phyloP scores from a whole-genome alignment of 2,888 invertebrate species.

The Rhyacophila evoluta region DNA sequence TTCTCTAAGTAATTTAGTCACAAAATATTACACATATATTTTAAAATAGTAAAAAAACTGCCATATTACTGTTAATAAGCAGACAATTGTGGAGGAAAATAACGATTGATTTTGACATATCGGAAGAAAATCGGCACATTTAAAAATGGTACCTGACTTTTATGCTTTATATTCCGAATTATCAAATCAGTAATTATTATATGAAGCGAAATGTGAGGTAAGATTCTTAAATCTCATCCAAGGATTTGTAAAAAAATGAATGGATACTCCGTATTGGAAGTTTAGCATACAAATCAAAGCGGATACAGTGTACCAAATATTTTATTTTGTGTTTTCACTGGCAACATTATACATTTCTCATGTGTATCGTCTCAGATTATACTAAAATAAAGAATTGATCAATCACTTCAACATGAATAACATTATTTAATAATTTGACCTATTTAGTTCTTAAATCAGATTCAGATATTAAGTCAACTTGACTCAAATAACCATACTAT shows the following conservation, averaged over 20 bases:
- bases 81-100: conserved; percentile 45
- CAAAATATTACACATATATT: conserved; percentile 47
- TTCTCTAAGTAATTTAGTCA: conserved; percentile 30
- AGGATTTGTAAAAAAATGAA: conserved; percentile 38
- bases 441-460: too few species aligned
- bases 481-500: too few species aligned
- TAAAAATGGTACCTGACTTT: conserved; percentile 53
- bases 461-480: too few species aligned
- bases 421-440: too few species aligned
- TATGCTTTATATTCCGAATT: conserved; percentile 48
- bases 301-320: background rate
- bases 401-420: too few species aligned
- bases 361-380: too few species aligned
- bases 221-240: conserved; percentile 33
- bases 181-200: conserved; percentile 35
- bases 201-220: conserved; percentile 36
- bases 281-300: conserved; percentile 39
- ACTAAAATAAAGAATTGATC: background rate
- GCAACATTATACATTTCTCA: too few species aligned
- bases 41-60: conserved; percentile 53
- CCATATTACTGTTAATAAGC: conserved; percentile 54
- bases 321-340: background rate
- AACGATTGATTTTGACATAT: conserved; percentile 46
- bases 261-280: background rate
- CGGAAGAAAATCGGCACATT: conserved; percentile 51